phyloP scores from a whole-genome alignment of 2,797 vertebrate species.

The Enteromius mattozi region DNA sequence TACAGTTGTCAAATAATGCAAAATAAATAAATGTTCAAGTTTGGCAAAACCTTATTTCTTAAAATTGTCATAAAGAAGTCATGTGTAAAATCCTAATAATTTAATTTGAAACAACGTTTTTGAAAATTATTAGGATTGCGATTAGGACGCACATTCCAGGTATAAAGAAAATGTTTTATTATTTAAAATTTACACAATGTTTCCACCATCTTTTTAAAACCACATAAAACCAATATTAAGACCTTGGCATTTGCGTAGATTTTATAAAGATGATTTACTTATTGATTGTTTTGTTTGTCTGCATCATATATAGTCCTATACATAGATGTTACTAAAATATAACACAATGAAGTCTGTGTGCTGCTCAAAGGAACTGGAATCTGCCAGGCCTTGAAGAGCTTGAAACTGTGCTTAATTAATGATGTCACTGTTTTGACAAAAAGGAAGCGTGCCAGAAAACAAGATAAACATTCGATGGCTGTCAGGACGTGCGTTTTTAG shows the following conservation, averaged over 20 bases:
- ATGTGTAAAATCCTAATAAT: neutral
- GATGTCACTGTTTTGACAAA: slow-evolving; percentile 78
- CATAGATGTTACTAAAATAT: neutral
- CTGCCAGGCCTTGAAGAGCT: slow-evolving; percentile 51
- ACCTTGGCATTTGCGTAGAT: neutral
- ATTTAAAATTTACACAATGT: neutral
- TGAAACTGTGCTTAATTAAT: slow-evolving; percentile 70
- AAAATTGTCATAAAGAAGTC: neutral
- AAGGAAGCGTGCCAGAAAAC: slow-evolving; percentile 67
- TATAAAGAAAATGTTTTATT: neutral
- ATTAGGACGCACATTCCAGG: neutral
- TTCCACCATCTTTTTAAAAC: neutral
- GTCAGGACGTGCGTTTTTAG: slow-evolving; percentile 58
- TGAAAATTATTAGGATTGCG: neutral
- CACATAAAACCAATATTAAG: neutral
- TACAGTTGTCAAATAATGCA: neutral
- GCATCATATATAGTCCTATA: neutral
- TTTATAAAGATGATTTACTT: neutral
- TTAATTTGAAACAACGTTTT: neutral
- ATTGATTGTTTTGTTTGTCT: neutral
- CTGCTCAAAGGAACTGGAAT: slow-evolving; percentile 48
- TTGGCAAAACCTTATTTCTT: neutral
- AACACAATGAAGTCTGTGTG: slow-evolving; percentile 31
- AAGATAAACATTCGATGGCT: slow-evolving; percentile 69
- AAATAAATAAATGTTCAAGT: neutral